Evolutionary conservation across 2,113 vertebrate species (phyloP), one percentile per base, ranked within the genome.

Genomic region (Psilopogon haemacephalus): DNA sequence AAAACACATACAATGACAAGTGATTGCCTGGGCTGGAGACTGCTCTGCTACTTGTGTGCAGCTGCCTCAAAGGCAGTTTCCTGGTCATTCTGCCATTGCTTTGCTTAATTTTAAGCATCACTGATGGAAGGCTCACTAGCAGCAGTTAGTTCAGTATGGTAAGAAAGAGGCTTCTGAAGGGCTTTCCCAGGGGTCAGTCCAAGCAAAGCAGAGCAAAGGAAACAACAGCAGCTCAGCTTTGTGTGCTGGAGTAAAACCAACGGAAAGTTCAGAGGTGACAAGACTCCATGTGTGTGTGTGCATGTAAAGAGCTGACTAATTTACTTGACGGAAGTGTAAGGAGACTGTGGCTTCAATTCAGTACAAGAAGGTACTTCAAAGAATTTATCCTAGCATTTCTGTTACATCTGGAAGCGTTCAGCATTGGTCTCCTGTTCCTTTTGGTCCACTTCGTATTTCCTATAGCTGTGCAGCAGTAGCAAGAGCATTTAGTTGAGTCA

Each of bases 271-370:
- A 28, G 46, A 15, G 30, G 20, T 32, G 24, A 17, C 3, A 26
- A 26, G 59, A 15, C 35, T 7, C 3, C 12, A n/a, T n/a, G 24
- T 15, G 16, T 33, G 35, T 16, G 44, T 11, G 20, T 37, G 30
- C 4, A 5, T 44, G 24, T 56, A 15, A 48, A 32, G 35, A 79
- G 27, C 30, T 5, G 19, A n/a, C n/a, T 40, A 37, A 67, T 8
- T 16, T 11, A 6, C 40, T 35, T 1, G 0, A 8, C 27, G 10
- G 15, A 33, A 16, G 2, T 33, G 10, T 48, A 60, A 48, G 44
- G 38, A 52, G 59, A 24, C 33, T 28, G 46, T 69, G 32, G 30
- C 40, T 84, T 50, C 44, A 50, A 26, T 50, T 38, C 48, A 23
- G 32, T 32, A 68, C 20, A 11, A 42, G 56, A 28, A 52, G 11